These are phyloP conservation scores for Labeo rohita DNA, from an alignment of 2,113 vertebrate species.

Conservation along the genomic window DNA sequence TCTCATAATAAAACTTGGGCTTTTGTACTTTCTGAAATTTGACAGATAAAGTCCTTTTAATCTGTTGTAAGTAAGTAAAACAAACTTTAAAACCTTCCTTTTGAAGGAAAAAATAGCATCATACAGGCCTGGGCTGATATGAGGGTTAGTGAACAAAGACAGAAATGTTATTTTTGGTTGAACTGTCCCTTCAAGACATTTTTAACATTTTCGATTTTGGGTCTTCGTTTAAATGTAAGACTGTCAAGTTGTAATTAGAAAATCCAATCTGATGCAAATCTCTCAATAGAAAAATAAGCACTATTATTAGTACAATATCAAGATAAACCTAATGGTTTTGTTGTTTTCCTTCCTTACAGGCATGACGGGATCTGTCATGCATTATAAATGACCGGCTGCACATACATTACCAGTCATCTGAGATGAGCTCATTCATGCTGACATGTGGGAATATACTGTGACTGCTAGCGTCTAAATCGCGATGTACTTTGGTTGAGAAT, in stretches of 20 bases:
- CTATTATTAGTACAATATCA: neutral
- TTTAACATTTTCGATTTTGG: neutral
- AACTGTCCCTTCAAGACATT: neutral
- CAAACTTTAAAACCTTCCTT: neutral
- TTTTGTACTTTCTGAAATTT: neutral
- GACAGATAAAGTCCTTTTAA: neutral
- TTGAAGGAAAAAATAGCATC: neutral
- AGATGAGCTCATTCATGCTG: conserved; percentile 34
- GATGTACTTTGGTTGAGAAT: neutral
- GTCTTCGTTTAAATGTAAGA: neutral
- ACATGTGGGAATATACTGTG: conserved; percentile 23
- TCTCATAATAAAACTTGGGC: neutral
- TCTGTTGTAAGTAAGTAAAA: neutral
- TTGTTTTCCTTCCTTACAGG: conserved; percentile 3
- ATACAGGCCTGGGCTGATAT: neutral
- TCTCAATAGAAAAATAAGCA: neutral
- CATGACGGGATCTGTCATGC: conserved; percentile 26
- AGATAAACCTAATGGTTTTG: neutral
- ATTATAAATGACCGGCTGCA: conserved; percentile 46
- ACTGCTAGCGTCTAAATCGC: neutral
- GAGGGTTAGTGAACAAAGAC: neutral
- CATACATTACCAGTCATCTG: conserved; percentile 47
- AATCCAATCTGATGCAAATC: neutral
- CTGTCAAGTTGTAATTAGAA: neutral
- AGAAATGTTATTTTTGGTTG: neutral